Percentiles rank a stretch among this genome's conserved stretches.
phyloP scores from a whole-genome alignment of 2,797 vertebrate species.

The Numenius phaeopus region DNA sequence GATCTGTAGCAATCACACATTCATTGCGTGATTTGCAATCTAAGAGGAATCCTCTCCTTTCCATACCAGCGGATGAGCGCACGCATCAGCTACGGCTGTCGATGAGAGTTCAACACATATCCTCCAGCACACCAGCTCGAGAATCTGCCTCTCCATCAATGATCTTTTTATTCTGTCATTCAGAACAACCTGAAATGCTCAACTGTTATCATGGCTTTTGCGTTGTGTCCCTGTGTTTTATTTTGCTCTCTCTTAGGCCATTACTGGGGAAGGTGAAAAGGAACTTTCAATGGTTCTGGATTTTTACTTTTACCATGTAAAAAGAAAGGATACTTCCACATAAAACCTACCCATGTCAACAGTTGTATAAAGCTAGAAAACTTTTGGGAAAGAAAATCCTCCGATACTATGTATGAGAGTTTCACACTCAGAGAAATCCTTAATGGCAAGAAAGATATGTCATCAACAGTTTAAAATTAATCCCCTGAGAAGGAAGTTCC shows the following conservation, averaged over 20 bases:
- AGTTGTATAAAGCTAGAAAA: neutral
- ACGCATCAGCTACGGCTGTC: neutral
- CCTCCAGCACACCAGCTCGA: neutral
- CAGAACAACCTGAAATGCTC: neutral
- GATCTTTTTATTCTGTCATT: neutral
- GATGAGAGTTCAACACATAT: neutral
- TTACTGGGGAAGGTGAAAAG: neutral
- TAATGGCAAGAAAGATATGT: neutral
- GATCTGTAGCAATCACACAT: constrained; percentile 57
- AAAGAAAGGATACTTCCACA: neutral
- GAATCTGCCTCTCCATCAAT: neutral
- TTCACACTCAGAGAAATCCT: neutral
- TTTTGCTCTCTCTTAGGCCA: neutral
- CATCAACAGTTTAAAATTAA: neutral
- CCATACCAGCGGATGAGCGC: neutral
- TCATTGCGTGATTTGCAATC: constrained; percentile 28
- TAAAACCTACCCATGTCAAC: neutral
- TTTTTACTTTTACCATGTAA: neutral
- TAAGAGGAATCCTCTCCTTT: constrained; percentile 40
- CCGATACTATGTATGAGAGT: neutral
- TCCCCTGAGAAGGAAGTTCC: neutral
- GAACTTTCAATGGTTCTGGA: neutral
- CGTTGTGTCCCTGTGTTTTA: neutral
- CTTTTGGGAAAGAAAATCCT: neutral
- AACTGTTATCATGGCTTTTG: neutral